Evolutionary conservation across 2,888 invertebrate species (phyloP), one percentile per base, ranked within the genome.

Genomic region (Listrodromus nycthemerus): DNA sequence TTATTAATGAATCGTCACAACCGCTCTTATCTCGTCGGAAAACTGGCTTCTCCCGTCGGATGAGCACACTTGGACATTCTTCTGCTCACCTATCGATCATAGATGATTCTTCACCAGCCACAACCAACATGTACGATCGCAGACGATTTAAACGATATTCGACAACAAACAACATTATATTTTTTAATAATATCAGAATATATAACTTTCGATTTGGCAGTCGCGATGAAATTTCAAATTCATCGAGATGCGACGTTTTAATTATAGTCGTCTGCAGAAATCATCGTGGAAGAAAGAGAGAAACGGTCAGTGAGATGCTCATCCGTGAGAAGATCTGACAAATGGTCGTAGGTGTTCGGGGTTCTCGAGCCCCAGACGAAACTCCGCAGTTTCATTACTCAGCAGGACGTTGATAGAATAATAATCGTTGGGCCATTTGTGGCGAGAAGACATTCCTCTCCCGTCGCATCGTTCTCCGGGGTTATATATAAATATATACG

Each of bases 1-100:
- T 89, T 90, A 89, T 90, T 89, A 90, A 90, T 90, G 89, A 90
- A 88, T 87, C 58, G 70, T 82, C 73, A 21, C 66, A 24, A n/a
- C 16, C 50, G 65, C 50, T 75, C 75, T 75, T 75, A 75, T 75
- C 75, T 75, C 65, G 33, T 33, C n/a, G 30, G 58, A 80, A 78
- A 70, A 83, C 77, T 70, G 69, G 66, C 63, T 27, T 24, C 45
- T 52, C 50, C 70, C 55, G 52, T 33, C 75, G 41, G 52, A 58
- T 45, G 7, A 61, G 30, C 45, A 80, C 71, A 37, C 70, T 76
- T 24, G 55, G 33, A 73, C 73, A 74, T 82, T 78, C 74, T 82
- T 69, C 13, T 5, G 73, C 10, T 63, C 41, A 61, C 24, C 75
- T 55, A 79, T 83, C 78, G 70, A 83, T 79, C 79, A 83, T 75